phyloP scores from a whole-genome alignment of 2,113 vertebrate genomes.

The Entomyzon cyanotis region DNA sequence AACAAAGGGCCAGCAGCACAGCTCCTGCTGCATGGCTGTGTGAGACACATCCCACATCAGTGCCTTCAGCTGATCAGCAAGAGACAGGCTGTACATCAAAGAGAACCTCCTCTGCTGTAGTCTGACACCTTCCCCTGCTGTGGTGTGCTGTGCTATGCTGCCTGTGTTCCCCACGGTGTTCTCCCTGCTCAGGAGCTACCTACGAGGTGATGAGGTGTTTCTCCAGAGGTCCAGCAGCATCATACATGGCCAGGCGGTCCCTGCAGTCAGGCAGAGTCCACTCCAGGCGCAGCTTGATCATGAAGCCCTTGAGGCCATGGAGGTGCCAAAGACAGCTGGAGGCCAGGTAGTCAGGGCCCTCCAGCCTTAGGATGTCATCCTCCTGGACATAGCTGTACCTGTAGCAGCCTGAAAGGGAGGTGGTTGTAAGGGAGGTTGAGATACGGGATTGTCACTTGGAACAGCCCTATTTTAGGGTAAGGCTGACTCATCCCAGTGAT shows the following conservation, averaged over 20 bases:
- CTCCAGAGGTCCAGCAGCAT: constrained; percentile 77
- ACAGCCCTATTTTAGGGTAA: neutral
- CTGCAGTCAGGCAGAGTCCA: constrained; percentile 86
- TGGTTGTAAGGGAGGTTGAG: neutral
- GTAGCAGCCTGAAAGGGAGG: constrained; percentile 81
- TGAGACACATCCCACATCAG: neutral
- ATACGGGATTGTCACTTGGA: neutral
- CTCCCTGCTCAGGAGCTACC: constrained; percentile 57
- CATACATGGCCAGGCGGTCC: constrained; percentile 87
- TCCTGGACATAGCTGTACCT: constrained; percentile 79
- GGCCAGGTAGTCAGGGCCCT: constrained; percentile 80
- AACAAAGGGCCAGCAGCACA: neutral
- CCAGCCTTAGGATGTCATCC: constrained; percentile 67
- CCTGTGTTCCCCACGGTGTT: neutral
- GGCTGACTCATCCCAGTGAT: neutral
- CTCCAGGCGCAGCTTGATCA: constrained; percentile 86
- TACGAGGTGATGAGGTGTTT: constrained; percentile 89
- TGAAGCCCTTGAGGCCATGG: constrained; percentile 74
- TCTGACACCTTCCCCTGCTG: constrained; percentile 37
- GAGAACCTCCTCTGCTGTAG: neutral
- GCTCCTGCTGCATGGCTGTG: neutral
- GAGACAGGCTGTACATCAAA: constrained; percentile 12
- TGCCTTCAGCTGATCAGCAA: neutral
- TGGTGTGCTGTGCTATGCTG: neutral
- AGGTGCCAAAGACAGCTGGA: constrained; percentile 92